These are phyloP conservation scores for Mus pahari DNA, from an alignment of 2,113 vertebrate genomes.

Conservation along the genomic window DNA sequence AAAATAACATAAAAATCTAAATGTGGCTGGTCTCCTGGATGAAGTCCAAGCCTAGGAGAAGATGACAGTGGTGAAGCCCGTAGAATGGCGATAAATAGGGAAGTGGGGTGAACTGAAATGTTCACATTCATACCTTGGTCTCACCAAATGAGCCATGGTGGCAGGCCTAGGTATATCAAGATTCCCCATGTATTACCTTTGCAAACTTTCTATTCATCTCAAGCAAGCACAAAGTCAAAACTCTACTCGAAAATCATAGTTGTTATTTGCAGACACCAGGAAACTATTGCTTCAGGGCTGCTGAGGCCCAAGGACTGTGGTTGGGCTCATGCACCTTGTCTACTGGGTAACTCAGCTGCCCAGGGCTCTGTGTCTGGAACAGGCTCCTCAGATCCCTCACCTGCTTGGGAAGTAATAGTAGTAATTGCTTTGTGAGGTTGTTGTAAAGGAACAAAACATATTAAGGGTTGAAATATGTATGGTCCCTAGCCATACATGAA, in stretches of 20 bases:
- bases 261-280: neutral
- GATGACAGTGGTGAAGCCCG: accelerated
- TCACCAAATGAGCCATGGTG: accelerated
- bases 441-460: neutral
- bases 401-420: neutral
- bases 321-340: too few species aligned
- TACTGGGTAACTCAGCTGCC: neutral
- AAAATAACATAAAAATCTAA: neutral
- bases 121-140: accelerated
- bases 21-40: neutral
- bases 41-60: neutral
- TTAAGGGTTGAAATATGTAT: neutral
- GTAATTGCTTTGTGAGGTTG: neutral
- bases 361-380: accelerated
- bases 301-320: neutral
- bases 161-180: accelerated
- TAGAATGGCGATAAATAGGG: accelerated
- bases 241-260: too few species aligned
- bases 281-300: neutral
- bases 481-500: accelerated
- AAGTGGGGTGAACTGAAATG: accelerated
- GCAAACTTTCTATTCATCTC: neutral
- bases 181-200: neutral
- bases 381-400: neutral
- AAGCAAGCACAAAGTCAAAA: neutral